Percentiles rank a stretch among this genome's conserved stretches.
These are phyloP conservation scores for Eira barbara DNA, from an alignment of 2,113 vertebrate species.

Conservation along the genomic window DNA sequence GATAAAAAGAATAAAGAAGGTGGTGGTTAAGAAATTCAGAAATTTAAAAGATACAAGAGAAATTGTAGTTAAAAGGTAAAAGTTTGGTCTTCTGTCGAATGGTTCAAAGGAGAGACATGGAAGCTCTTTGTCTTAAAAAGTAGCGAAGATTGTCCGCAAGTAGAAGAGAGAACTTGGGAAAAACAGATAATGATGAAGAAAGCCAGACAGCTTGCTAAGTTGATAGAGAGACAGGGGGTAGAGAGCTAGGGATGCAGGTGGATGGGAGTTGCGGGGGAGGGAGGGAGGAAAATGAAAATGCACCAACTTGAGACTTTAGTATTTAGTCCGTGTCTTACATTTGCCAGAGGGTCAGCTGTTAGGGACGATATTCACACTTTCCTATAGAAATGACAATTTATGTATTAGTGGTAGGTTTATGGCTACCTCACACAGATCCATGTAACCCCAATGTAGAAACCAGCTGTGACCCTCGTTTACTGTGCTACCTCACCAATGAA, in stretches of 20 bases:
- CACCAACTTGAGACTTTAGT: not conserved
- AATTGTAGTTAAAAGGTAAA: not conserved
- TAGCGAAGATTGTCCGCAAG: not conserved
- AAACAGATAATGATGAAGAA: not conserved
- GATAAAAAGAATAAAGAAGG: not conserved
- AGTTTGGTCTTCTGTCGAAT: not conserved
- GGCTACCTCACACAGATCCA: not conserved
- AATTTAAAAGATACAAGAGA: not conserved
- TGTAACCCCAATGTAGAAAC: not conserved
- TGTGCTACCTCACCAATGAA: no score
- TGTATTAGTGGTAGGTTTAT: not conserved
- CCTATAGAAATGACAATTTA: not conserved
- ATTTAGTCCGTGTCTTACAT: not conserved
- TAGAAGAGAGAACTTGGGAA: not conserved
- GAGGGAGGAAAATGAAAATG: not conserved
- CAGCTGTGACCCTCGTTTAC: no score
- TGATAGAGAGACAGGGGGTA: not conserved
- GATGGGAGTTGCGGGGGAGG: not conserved
- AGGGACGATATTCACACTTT: not conserved
- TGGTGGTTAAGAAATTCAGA: not conserved
- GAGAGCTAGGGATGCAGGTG: not conserved
- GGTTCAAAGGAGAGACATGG: not conserved
- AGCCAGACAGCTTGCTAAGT: not conserved
- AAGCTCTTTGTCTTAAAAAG: not conserved
- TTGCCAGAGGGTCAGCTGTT: not conserved